Percentiles rank a stretch among this genome's conserved stretches.
These are phyloP conservation scores for Polylopha cassiicola DNA, from an alignment of 2,888 invertebrate genomes.

Conservation along the genomic window DNA sequence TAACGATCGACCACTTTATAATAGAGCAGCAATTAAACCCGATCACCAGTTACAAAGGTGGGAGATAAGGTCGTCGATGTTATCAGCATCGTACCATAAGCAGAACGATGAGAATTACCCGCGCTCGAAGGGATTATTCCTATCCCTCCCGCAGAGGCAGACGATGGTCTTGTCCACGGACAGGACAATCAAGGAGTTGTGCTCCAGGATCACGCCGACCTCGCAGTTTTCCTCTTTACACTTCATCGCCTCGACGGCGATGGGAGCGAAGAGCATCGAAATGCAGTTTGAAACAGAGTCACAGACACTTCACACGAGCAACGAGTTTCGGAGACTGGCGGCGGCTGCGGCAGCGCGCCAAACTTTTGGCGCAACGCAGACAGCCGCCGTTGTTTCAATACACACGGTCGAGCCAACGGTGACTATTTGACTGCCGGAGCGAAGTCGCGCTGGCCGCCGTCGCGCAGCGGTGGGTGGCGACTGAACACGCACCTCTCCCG, in stretches of 20 bases:
- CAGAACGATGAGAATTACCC: slow-evolving; percentile 62
- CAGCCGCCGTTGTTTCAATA: slow-evolving; percentile 57
- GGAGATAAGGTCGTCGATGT: slow-evolving; percentile 35
- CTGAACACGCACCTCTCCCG: slow-evolving; percentile 71
- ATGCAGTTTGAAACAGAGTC: slow-evolving; percentile 47
- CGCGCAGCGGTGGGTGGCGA: slow-evolving; percentile 70
- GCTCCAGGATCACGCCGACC: slow-evolving; percentile 73
- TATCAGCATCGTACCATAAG: slow-evolving; percentile 44
- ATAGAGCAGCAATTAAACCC: slow-evolving; percentile 16
- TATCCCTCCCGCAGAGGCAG: slow-evolving; percentile 71
- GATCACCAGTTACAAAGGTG: slow-evolving; percentile 24
- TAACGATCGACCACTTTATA: slow-evolving; percentile 20
- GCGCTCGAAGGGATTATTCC: slow-evolving; percentile 70
- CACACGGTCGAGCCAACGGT: slow-evolving; percentile 63
- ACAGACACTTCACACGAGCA: slow-evolving; percentile 55
- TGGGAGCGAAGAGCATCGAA: slow-evolving; percentile 75
- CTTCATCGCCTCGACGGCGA: slow-evolving; percentile 77
- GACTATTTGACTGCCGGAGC: slow-evolving; percentile 68
- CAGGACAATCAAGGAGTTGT: slow-evolving; percentile 72
- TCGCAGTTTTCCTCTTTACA: slow-evolving; percentile 77
- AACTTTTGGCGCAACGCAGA: slow-evolving; percentile 65
- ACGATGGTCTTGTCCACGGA: slow-evolving; percentile 74
- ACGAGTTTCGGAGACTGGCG: slow-evolving; percentile 33
- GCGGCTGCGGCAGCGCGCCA: slow-evolving; percentile 44
- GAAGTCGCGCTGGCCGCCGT: slow-evolving; percentile 53